Evolutionary conservation across 2,888 invertebrate genomes (phyloP).

Genomic region (Cybosia mesomella): DNA sequence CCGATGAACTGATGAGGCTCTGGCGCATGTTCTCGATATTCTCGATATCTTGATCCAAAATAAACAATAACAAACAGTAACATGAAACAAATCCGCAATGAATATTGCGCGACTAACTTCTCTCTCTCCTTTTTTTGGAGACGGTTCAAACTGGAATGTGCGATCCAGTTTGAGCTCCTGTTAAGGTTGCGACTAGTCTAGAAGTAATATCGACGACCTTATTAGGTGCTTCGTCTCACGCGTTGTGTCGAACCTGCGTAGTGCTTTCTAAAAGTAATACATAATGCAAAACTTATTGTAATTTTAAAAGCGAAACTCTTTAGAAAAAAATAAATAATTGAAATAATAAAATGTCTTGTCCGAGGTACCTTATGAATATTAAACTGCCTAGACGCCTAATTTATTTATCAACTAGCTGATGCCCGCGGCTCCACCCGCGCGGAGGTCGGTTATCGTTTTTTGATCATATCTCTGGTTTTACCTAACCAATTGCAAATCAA

Average conservation of each 20-base stretch:
- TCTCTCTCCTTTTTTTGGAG: not conserved
- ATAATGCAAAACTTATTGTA: constrained; percentile 25
- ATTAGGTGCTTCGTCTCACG: constrained; percentile 46
- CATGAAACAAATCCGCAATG: not conserved
- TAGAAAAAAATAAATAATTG: constrained; percentile 14
- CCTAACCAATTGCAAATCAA: too few species aligned
- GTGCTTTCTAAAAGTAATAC: constrained; percentile 55
- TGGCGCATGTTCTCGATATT: not conserved
- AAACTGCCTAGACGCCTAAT: constrained; percentile 27
- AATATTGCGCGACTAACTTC: not conserved
- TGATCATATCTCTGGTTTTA: too few species aligned
- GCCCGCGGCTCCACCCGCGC: too few species aligned
- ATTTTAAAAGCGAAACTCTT: constrained; percentile 17
- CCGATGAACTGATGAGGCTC: too few species aligned
- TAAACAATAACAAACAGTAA: not conserved
- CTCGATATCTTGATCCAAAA: not conserved
- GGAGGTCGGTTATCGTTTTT: too few species aligned
- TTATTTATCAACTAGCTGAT: constrained; percentile 30
- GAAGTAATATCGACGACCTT: constrained; percentile 48
- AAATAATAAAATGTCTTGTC: constrained; percentile 15
- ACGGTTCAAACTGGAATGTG: constrained; percentile 37
- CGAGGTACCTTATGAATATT: constrained; percentile 30
- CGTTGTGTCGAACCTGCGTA: constrained; percentile 44
- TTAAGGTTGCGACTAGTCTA: constrained; percentile 46
- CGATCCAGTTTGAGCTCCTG: constrained; percentile 39